Conservation (phyloP, 2,888 invertebrate genomes). For the Auanema sp. region DNA sequence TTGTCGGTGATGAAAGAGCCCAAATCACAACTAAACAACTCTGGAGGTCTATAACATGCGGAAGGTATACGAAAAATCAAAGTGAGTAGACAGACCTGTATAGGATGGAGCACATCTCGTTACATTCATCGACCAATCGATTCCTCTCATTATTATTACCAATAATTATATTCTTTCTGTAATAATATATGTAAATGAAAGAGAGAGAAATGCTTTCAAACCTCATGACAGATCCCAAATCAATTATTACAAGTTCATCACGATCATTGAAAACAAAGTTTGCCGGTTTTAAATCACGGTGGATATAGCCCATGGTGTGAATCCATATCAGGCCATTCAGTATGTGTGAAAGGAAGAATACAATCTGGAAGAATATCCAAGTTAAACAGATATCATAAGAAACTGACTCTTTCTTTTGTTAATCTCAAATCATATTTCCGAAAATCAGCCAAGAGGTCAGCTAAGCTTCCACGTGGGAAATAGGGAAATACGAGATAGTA, state of each 20-base stretch:
- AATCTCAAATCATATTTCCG: not conserved
- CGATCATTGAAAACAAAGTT: slow-evolving; percentile 79
- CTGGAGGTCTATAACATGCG: slow-evolving; percentile 80
- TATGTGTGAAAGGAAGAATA: slow-evolving; percentile 28
- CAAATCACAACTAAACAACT: slow-evolving; percentile 82
- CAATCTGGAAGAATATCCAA: slow-evolving; percentile 22
- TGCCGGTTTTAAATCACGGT: slow-evolving; percentile 81
- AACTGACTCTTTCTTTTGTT: not conserved
- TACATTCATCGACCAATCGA: slow-evolving; percentile 77
- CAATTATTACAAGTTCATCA: slow-evolving; percentile 77
- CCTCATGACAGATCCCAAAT: slow-evolving; percentile 73
- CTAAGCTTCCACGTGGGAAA: slow-evolving; percentile 25
- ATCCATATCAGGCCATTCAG: slow-evolving; percentile 42
- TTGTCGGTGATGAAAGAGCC: slow-evolving; percentile 80
- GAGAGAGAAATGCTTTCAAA: slow-evolving; percentile 7
- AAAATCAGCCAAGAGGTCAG: slow-evolving; percentile 14
- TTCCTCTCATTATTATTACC: slow-evolving; percentile 30
- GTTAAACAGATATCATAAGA: not conserved
- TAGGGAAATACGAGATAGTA: slow-evolving; percentile 28
- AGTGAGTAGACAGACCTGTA: too few species aligned
- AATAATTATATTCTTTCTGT: not conserved
- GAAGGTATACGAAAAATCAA: too few species aligned
- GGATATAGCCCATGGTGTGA: slow-evolving; percentile 40
- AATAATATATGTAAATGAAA: slow-evolving; percentile 27
- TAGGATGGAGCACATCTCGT: slow-evolving; percentile 83